These are phyloP conservation scores for Sialia sialis DNA, from an alignment of 2,113 vertebrate genomes.

Conservation along the genomic window DNA sequence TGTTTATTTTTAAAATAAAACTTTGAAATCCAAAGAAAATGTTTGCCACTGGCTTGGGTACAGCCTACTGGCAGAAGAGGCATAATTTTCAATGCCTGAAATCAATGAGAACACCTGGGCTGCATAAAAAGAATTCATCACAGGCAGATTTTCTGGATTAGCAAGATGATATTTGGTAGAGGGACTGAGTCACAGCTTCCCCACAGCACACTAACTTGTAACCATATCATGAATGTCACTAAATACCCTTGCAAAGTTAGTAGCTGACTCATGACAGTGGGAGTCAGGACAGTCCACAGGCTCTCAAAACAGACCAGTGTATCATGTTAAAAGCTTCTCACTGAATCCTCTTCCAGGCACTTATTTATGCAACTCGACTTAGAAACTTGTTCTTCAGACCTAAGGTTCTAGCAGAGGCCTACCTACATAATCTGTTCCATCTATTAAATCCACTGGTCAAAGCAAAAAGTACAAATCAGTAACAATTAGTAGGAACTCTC, in stretches of 20 bases:
- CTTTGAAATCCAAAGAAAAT: slow-evolving; percentile 47
- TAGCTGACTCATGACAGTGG: background rate
- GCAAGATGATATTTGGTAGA: background rate
- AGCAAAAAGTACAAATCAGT: background rate
- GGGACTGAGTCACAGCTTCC: background rate
- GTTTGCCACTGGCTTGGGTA: background rate
- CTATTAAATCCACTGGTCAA: background rate
- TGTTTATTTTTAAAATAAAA: slow-evolving; percentile 47
- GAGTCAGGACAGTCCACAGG: background rate
- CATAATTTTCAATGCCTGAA: background rate
- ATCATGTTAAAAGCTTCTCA: background rate
- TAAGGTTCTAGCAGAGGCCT: background rate
- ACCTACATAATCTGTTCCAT: background rate
- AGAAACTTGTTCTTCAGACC: background rate
- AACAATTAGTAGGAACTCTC: background rate
- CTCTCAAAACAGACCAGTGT: background rate
- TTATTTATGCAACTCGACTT: background rate
- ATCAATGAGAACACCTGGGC: slow-evolving; percentile 13
- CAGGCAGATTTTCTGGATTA: background rate
- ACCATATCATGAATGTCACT: background rate
- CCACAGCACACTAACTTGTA: background rate
- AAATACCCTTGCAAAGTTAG: background rate
- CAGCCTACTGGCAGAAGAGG: background rate
- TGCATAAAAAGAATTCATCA: slow-evolving; percentile 9
- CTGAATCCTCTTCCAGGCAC: background rate